These are phyloP conservation scores for Enhydra lutris DNA, from an alignment of 2,113 vertebrate genomes.

Conservation along the genomic window DNA sequence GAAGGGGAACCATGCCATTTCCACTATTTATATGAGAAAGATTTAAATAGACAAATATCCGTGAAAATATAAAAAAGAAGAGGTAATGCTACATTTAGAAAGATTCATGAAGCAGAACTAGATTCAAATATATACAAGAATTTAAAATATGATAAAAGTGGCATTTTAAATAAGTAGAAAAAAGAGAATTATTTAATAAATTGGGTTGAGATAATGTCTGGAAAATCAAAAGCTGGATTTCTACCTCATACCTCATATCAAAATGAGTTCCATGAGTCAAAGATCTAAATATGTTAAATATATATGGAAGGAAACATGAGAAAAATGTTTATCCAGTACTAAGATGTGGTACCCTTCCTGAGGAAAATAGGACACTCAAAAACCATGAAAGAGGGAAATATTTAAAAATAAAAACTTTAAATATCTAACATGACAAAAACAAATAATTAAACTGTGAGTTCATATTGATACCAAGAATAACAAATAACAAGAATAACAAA, in stretches of 20 bases:
- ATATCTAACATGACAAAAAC: background rate
- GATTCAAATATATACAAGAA: background rate
- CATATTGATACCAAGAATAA: background rate
- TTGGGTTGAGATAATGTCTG: background rate
- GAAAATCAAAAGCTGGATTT: background rate
- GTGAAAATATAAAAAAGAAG: background rate
- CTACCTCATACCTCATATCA: background rate
- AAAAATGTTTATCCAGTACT: background rate
- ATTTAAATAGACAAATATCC: background rate
- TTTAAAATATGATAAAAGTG: background rate
- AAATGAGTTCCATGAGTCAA: background rate
- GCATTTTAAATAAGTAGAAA: background rate
- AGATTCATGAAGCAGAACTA: background rate
- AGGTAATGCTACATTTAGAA: background rate
- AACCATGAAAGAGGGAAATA: background rate
- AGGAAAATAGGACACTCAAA: background rate
- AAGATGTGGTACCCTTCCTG: background rate
- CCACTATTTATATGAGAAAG: background rate
- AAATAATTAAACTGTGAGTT: background rate
- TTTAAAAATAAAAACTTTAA: background rate
- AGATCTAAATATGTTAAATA: background rate
- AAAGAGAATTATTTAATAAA: background rate
- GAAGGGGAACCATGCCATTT: background rate
- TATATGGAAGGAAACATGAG: background rate
- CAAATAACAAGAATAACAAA: background rate